Evolutionary conservation across 92 coral and sea anemone genomes (phyloP), one percentile per base, ranked within the genome.

Genomic region (Pocillopora meandrina): DNA sequence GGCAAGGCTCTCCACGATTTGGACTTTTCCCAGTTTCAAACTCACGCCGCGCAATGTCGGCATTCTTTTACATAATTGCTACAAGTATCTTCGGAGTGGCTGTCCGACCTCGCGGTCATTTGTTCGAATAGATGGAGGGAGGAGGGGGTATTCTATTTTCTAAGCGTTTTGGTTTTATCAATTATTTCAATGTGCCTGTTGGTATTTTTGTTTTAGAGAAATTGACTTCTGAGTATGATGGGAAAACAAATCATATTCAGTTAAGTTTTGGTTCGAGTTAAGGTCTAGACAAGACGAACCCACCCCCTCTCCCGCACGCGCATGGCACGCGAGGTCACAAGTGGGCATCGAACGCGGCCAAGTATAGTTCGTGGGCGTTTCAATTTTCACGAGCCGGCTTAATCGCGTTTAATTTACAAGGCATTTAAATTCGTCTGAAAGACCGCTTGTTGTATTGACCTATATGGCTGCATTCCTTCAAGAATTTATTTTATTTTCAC

Each of bases 271-370:
- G 56, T 70, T 55, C 42, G 23, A 34, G 11, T 19, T 5, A 33
- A 33, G 72, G 72, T 26, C 72, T 67, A 19, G 19, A 33, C 33
- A n/a, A 20, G 13, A 70, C 56, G 55, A 0, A 14, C 47, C 56
- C 55, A 8, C 56, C 21, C 56, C 23, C 62, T 16, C 62, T 12
- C 62, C 18, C 14, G 10, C 62, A 12, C 62, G 56, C 56, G 42
- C 55, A n/a, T 3, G 20, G 21, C 74, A 70, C 74, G 74, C 74
- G 74, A 70, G 74, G 74, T 49, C 74, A 70, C 17, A 70, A 55
- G 55, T 35, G 74, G 49, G 9, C 3, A 35, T 55, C 10, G 62
- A 31, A n/a, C 10, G 23, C 55, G 42, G 21, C 56, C 56, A 36
- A 18, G 19, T 20, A 70, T 36, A 42, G 52, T 70, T 36, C 42